Conservation (phyloP, 2,888 invertebrate species). For the Drosophila borborema region DNA sequence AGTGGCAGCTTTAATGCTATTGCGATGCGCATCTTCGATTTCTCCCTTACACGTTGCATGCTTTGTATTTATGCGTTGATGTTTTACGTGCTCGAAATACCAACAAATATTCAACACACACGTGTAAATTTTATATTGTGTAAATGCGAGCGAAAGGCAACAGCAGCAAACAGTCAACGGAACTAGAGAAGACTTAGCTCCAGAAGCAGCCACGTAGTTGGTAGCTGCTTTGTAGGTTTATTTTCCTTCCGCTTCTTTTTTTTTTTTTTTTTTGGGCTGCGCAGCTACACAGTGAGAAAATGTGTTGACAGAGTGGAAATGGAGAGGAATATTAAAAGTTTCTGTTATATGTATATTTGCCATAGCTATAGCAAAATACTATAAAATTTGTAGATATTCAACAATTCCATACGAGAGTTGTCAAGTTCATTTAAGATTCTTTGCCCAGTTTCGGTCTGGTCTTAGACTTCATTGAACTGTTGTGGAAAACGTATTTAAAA, state of each 20-base stretch:
- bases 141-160: constrained; percentile 58
- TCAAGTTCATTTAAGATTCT: not conserved
- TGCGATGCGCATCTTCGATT: constrained; percentile 39
- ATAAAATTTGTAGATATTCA: too few relatives aligned
- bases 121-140: constrained; percentile 73
- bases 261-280: not conserved
- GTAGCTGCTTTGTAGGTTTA: not conserved
- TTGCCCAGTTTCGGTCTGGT: not conserved
- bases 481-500: not conserved
- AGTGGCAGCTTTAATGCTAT: constrained; percentile 52
- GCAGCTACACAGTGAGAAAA: constrained; percentile 1
- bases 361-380: too few relatives aligned
- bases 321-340: not conserved
- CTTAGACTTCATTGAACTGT: not conserved
- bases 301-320: not conserved
- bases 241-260: not conserved
- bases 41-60: constrained; percentile 48
- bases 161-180: constrained; percentile 40
- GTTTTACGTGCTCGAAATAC: constrained; percentile 79
- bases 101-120: constrained; percentile 25
- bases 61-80: constrained; percentile 78
- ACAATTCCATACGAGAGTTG: too few relatives aligned
- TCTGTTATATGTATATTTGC: not conserved
- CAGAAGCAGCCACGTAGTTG: constrained; percentile 21
- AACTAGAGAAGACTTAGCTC: constrained; percentile 26